Base-by-base conservation (phyloP, 1,140 invertebrate species). In the Globodera ellingtonae region DNA sequence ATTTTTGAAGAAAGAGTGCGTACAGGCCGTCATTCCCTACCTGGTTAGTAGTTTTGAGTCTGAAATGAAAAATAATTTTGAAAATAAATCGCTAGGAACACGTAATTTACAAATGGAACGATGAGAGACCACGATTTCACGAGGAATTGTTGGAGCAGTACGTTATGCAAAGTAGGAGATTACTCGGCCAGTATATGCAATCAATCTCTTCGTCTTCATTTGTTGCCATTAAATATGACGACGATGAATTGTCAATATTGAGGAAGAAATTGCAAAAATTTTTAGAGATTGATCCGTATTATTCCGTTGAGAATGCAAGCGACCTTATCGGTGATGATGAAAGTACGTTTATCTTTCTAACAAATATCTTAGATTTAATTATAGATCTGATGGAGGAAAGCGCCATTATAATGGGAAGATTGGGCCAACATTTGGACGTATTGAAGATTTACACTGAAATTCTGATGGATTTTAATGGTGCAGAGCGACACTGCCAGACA, bases 361-460 rank as follows among this genome's bases (percentile, higher is more conserved):
- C 52, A 8, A 56, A 47, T 13, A 59, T 76, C 21, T 35, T 56
- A 47, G 35, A 47, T 52, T 59, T 72, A 24, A 24, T 79, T 80
- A 66, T 52, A 84, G 88, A 75, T 83, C 90, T 98, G 80, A 94
- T 94, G 89, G 95, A 98, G 90, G 97, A 98, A 91, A 91, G 95
- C 78, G 96, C 97, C 0, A 92, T 98, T 48, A 93, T 98, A 78
- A 90, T 97, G 21, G 96, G 95, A 5, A 93, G 94, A 84, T 91
- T 98, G 3, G 94, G 94, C 8, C 90, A 93, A 67, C 94, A 96
- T 91, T 94, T 98, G 87, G 94, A 98, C 66, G 95, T 94, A 4
- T 90, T 99, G 66, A 93, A 93, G 0, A 95, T 98, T 87, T 98
- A 98, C 89, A 92, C 96, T 85, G 94, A 92, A 91, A 93, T 91